phyloP scores from a whole-genome alignment of 2,888 invertebrate genomes.

The Temnothorax ravouxi region DNA sequence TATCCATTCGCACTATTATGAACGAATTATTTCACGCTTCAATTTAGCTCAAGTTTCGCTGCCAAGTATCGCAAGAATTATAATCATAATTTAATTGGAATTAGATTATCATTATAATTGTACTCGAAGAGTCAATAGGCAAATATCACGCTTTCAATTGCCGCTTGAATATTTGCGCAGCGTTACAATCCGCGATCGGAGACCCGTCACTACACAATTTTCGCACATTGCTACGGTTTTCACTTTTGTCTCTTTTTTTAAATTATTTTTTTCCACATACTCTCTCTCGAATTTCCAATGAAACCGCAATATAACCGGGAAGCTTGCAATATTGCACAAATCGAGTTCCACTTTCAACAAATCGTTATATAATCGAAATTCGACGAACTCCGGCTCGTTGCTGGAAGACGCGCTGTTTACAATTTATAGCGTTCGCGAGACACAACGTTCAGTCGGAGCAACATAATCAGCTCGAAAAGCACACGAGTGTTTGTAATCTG shows the following conservation, averaged over 20 bases:
- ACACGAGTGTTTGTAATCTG: slow-evolving; percentile 20
- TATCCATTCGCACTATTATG: background rate
- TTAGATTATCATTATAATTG: slow-evolving; percentile 30
- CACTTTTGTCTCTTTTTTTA: background rate
- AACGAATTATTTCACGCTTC: background rate
- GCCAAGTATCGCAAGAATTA: background rate
- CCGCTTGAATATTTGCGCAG: background rate
- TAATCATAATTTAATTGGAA: slow-evolving; percentile 38
- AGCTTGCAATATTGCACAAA: background rate
- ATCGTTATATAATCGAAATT: slow-evolving; percentile 14
- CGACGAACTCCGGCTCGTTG: background rate
- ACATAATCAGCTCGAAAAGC: background rate
- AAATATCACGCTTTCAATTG: background rate
- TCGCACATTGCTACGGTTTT: background rate
- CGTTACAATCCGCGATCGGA: background rate
- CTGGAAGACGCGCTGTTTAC: slow-evolving; percentile 30
- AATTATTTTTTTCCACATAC: background rate
- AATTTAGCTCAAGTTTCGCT: background rate
- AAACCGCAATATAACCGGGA: slow-evolving; percentile 7
- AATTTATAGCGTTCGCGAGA: background rate
- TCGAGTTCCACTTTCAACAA: background rate
- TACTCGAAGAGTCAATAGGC: background rate
- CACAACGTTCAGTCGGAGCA: background rate
- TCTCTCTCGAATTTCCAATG: slow-evolving; percentile 10
- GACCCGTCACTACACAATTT: background rate